These are phyloP conservation scores for Dasyornis broadbenti DNA, from an alignment of 2,113 vertebrate genomes.

Conservation along the genomic window DNA sequence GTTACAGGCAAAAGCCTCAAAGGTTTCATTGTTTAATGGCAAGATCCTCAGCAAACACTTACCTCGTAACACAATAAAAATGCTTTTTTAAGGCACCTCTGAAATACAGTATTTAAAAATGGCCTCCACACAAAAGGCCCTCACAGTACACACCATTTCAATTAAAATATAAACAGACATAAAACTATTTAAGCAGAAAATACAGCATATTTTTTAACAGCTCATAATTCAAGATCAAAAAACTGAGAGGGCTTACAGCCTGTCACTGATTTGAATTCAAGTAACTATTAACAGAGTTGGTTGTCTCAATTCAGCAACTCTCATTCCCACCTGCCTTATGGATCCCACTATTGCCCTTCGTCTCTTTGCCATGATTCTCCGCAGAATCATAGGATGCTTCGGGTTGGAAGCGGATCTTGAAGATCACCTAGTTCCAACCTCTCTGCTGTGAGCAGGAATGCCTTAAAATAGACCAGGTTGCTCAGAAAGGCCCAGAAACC, in stretches of 20 bases:
- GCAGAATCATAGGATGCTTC: not conserved
- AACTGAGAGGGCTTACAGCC: not conserved
- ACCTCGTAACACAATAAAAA: not conserved
- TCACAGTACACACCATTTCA: not conserved
- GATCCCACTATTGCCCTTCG: not conserved
- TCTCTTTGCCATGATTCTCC: not conserved
- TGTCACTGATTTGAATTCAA: not conserved
- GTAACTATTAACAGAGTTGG: not conserved
- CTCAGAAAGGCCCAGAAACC: not conserved
- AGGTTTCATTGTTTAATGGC: not conserved
- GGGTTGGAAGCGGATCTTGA: not conserved
- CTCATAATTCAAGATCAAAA: slow-evolving; percentile 10
- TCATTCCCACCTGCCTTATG: not conserved
- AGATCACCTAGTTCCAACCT: not conserved
- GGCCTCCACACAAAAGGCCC: not conserved
- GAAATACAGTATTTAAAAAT: not conserved
- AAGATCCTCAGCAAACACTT: not conserved
- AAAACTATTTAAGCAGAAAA: slow-evolving; percentile 19
- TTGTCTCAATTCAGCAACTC: not conserved
- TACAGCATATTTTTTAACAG: not conserved
- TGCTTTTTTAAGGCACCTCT: not conserved
- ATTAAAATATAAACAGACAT: slow-evolving; percentile 13
- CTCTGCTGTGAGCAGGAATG: not conserved
- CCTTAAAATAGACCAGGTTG: not conserved
- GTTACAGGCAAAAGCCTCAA: not conserved